Evolutionary conservation across 2,797 vertebrate genomes (phyloP).

Genomic region (Todus mexicanus): DNA sequence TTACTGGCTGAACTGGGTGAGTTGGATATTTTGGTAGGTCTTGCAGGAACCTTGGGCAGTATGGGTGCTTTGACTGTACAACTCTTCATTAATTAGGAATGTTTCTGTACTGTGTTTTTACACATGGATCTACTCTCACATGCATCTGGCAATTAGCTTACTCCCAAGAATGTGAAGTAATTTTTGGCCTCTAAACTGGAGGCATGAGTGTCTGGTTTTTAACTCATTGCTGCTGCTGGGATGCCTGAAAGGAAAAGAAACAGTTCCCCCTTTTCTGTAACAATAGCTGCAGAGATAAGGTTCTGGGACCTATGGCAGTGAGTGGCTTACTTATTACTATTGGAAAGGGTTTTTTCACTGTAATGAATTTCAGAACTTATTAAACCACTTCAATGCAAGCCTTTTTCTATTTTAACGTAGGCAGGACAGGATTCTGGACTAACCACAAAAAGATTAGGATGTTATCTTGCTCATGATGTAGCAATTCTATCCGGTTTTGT

Average conservation of each 20-base stretch:
- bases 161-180: slow-evolving; percentile 74
- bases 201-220: slow-evolving; percentile 43
- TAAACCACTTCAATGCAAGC: neutral
- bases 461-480: neutral
- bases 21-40: neutral
- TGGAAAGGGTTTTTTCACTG: neutral
- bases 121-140: slow-evolving; percentile 60
- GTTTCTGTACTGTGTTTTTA: slow-evolving; percentile 47
- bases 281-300: neutral
- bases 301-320: neutral
- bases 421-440: neutral
- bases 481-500: neutral
- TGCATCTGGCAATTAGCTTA: slow-evolving; percentile 74
- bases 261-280: neutral
- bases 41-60: slow-evolving; percentile 16
- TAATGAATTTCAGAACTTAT: neutral
- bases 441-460: neutral
- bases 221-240: slow-evolving; percentile 48
- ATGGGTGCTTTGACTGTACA: slow-evolving; percentile 6
- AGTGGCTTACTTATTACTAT: neutral
- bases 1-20: neutral
- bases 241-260: neutral
- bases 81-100: slow-evolving; percentile 2
- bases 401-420: neutral
- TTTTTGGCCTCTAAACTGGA: slow-evolving; percentile 63